These are phyloP conservation scores for Anableps anableps DNA, from an alignment of 2,797 vertebrate genomes.

Conservation along the genomic window DNA sequence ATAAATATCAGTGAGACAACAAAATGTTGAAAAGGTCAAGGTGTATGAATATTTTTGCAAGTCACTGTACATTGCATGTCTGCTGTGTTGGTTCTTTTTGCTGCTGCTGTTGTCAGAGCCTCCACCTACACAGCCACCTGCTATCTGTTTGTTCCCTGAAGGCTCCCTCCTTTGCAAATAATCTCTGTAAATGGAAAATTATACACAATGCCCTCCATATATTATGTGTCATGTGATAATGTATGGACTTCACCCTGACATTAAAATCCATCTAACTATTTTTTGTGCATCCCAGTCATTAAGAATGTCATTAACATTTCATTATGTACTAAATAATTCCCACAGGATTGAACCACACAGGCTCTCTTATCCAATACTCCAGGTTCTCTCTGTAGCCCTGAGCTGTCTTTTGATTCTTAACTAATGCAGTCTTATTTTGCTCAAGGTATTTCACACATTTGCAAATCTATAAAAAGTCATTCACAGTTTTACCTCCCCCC, in stretches of 20 bases:
- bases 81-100: not conserved
- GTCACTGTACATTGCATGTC: no score
- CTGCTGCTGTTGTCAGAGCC: slow-evolving; percentile 17
- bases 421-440: not conserved
- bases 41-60: not conserved
- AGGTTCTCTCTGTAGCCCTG: not conserved
- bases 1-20: no score
- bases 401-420: not conserved
- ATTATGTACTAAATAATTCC: slow-evolving; percentile 4
- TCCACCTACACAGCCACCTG: slow-evolving; percentile 50
- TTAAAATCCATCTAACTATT: not conserved
- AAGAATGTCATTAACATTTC: not conserved
- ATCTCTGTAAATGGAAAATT: not conserved
- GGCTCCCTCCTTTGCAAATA: slow-evolving; percentile 25
- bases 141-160: slow-evolving; percentile 24
- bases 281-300: not conserved
- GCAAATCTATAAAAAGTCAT: slow-evolving; percentile 6
- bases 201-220: slow-evolving; percentile 8
- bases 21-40: not conserved
- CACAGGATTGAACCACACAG: not conserved
- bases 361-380: not conserved
- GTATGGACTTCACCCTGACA: slow-evolving; percentile 2
- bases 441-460: slow-evolving; percentile 1
- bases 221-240: slow-evolving; percentile 14
- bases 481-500: slow-evolving; percentile 6